Evolutionary conservation across 2,113 vertebrate genomes (phyloP).

Genomic region (Aegithalos caudatus): DNA sequence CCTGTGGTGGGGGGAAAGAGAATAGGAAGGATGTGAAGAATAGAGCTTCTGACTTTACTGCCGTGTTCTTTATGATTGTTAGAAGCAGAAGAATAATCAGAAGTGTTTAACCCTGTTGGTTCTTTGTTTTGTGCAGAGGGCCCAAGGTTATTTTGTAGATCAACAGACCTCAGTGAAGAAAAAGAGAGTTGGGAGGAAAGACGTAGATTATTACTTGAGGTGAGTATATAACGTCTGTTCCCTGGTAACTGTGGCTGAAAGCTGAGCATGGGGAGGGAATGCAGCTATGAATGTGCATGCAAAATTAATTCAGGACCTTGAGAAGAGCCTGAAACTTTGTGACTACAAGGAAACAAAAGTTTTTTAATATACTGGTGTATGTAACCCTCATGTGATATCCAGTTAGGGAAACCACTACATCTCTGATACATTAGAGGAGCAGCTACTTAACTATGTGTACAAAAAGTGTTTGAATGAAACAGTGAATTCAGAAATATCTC

Average conservation of each 20-base stretch:
- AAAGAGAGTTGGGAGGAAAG: constrained; percentile 82
- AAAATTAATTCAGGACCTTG: background rate
- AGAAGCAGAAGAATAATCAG: background rate
- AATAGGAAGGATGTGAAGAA: background rate
- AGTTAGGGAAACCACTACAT: background rate
- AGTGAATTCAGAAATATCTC: background rate
- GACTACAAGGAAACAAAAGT: background rate
- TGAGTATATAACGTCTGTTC: constrained; percentile 19
- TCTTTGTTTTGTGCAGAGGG: constrained; percentile 68
- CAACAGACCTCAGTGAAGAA: constrained; percentile 70
- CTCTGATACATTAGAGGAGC: background rate
- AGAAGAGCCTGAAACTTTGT: background rate
- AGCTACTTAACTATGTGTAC: background rate
- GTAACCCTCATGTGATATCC: background rate
- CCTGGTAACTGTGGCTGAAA: background rate
- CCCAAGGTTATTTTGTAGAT: constrained; percentile 80
- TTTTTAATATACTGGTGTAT: background rate
- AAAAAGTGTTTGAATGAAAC: background rate
- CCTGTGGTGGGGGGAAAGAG: background rate
- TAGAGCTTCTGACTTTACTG: background rate
- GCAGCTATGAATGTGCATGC: background rate
- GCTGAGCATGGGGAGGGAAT: background rate
- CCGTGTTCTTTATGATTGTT: background rate
- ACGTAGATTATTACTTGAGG: constrained; percentile 69
- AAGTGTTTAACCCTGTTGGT: background rate